These are phyloP conservation scores for Drosophila pandora DNA, from an alignment of 1,140 invertebrate species.

Conservation along the genomic window DNA sequence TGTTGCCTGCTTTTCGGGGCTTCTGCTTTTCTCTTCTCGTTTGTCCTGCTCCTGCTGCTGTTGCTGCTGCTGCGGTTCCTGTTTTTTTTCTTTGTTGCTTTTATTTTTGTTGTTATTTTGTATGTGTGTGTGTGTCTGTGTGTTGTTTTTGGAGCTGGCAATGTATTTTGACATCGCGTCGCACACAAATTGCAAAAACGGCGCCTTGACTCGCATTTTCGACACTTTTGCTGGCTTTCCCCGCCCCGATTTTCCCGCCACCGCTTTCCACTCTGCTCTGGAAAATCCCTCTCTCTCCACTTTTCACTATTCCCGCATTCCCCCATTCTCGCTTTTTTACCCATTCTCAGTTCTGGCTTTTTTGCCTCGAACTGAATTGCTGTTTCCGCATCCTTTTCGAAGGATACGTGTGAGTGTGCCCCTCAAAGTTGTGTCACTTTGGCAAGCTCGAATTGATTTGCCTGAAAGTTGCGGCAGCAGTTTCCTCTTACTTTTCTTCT, in stretches of 20 bases:
- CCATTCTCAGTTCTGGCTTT: neutral
- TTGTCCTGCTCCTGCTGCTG: neutral
- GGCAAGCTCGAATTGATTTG: slow-evolving; percentile 79
- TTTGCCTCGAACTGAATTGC: neutral
- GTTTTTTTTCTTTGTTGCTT: neutral
- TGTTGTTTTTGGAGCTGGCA: slow-evolving; percentile 31
- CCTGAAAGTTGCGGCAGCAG: slow-evolving; percentile 59
- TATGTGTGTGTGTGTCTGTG: slow-evolving; percentile 1
- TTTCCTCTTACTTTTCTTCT: neutral
- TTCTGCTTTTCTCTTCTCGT: neutral
- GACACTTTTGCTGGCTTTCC: slow-evolving; percentile 37
- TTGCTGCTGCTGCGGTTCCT: slow-evolving; percentile 13
- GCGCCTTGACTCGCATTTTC: slow-evolving; percentile 65
- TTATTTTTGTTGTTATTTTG: slow-evolving; percentile 2
- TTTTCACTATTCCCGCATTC: neutral
- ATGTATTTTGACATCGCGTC: slow-evolving; percentile 60
- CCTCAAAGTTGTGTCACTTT: slow-evolving; percentile 62
- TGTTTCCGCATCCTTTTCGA: slow-evolving; percentile 44
- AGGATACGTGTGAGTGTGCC: slow-evolving; percentile 15
- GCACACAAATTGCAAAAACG: slow-evolving; percentile 75
- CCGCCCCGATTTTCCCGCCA: no score
- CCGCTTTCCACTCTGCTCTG: no score
- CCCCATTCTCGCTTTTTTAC: neutral
- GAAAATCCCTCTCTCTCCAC: neutral
- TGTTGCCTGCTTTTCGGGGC: neutral